Evolutionary conservation across 2,888 invertebrate species (phyloP), one percentile per base, ranked within the genome.

Genomic region (Eupithecia vulgata): DNA sequence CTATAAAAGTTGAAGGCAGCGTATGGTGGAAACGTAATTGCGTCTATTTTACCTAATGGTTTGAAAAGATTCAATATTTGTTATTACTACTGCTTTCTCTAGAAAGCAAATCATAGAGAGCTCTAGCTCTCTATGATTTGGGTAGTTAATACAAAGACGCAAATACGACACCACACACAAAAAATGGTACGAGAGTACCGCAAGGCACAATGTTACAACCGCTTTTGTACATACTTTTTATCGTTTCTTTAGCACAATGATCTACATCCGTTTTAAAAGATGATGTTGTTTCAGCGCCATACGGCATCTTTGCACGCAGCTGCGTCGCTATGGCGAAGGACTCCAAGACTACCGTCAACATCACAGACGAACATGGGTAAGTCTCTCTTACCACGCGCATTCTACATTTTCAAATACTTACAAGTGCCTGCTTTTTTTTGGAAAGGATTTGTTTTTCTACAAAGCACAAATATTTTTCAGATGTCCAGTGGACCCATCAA

Each of bases 271-370:
- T 71, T 71, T 73, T 35, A 67, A 35, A 64, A 67, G 72, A 65
- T 42, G 75, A 75, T 68, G 67, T 78, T 80, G 75, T 85, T 85
- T 83, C 93, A 98, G 98, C 98, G 91, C 98, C 98, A 7, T 98
- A 98, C 86, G 98, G 98, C 83, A 98, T 98, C 85, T 98, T 98
- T 89, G 98, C 98, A 62, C 96, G 98, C 88, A 98, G 98, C 88
- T 99, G 98, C 92, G 98, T 98, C 74, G 98, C 98, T 76, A 98
- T 99, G 98, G 98, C 98, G 72, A 99, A 98, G 93, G 98, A 99
- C 90, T 98, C 98, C 6, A 97, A 98, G 93, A 98, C 98, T 88
- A 98, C 98, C 42, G 98, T 98, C 96, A 98, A 98, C 88, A 98
- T 99, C 86, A 98, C 98, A 86, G 98, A 98, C 85, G 98, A 98